phyloP scores from a whole-genome alignment of 2,888 invertebrate species.

The Orthosia gothica region DNA sequence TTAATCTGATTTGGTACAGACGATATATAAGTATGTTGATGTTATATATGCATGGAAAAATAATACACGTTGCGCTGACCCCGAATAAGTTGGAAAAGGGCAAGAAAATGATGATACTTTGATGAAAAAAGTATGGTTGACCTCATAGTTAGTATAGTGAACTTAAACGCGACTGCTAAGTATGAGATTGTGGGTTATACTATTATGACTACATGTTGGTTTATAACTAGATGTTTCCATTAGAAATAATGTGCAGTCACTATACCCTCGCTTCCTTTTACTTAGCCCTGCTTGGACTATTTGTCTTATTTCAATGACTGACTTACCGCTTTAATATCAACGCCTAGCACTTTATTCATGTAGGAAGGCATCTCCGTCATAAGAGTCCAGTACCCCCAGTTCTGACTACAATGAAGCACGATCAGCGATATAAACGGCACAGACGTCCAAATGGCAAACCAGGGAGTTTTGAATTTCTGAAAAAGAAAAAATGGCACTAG shows the following conservation, averaged over 20 bases:
- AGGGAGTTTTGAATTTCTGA: constrained; percentile 88
- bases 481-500: neutral
- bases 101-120: neutral
- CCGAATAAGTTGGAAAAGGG: too few relatives aligned
- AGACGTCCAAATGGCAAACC: constrained; percentile 88
- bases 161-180: too few relatives aligned
- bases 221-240: too few relatives aligned
- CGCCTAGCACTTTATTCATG: constrained; percentile 91
- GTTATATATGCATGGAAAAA: too few relatives aligned
- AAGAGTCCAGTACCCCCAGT: constrained; percentile 94
- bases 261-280: too few relatives aligned
- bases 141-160: neutral
- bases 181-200: too few relatives aligned
- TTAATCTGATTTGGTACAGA: too few relatives aligned
- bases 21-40: too few relatives aligned
- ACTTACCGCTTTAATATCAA: constrained; percentile 87
- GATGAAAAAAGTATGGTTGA: neutral
- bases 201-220: too few relatives aligned
- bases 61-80: too few relatives aligned
- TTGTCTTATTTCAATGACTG: neutral
- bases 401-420: constrained; percentile 90
- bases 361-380: constrained; percentile 93
- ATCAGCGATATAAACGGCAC: constrained; percentile 90
- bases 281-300: too few relatives aligned
- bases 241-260: too few relatives aligned